Evolutionary conservation across 2,797 vertebrate genomes (phyloP).

Genomic region (Lerista edwardsae): DNA sequence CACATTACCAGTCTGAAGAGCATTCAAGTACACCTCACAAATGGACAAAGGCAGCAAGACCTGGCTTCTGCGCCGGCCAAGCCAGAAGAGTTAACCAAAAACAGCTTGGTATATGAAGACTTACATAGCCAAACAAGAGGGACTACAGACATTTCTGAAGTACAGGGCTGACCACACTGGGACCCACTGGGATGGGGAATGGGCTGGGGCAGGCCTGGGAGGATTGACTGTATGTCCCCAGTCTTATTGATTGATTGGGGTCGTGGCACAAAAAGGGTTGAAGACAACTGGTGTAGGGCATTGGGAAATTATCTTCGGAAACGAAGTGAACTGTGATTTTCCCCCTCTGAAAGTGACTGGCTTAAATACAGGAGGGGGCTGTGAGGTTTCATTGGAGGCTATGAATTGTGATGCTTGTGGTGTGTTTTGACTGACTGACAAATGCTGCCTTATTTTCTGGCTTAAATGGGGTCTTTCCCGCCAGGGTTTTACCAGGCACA

Average conservation of each 20-base stretch:
- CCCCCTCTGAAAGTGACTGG: not conserved
- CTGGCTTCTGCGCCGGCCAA: not conserved
- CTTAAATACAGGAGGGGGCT: not conserved
- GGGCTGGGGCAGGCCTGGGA: too few relatives aligned
- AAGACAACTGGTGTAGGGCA: not conserved
- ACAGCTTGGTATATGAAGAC: not conserved
- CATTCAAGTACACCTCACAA: not conserved
- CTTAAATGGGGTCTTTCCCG: constrained; percentile 12
- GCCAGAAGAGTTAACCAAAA: not conserved
- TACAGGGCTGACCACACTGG: not conserved
- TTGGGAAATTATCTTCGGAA: not conserved
- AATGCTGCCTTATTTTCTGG: constrained; percentile 21
- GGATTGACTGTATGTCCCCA: too few relatives aligned
- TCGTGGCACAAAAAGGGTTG: too few relatives aligned
- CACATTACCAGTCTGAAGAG: not conserved
- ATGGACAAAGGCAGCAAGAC: not conserved
- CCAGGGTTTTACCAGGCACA: constrained; percentile 25
- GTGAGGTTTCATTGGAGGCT: constrained; percentile 3
- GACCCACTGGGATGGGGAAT: too few relatives aligned
- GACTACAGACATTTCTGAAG: not conserved
- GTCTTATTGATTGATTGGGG: too few relatives aligned
- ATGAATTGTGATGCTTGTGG: not conserved
- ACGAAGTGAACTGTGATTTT: not conserved
- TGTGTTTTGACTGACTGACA: not conserved
- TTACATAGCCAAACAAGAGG: not conserved